Evolutionary conservation across 1,140 invertebrate genomes (phyloP), one percentile per base, ranked within the genome.

Genomic region (Portunus trituberculatus): DNA sequence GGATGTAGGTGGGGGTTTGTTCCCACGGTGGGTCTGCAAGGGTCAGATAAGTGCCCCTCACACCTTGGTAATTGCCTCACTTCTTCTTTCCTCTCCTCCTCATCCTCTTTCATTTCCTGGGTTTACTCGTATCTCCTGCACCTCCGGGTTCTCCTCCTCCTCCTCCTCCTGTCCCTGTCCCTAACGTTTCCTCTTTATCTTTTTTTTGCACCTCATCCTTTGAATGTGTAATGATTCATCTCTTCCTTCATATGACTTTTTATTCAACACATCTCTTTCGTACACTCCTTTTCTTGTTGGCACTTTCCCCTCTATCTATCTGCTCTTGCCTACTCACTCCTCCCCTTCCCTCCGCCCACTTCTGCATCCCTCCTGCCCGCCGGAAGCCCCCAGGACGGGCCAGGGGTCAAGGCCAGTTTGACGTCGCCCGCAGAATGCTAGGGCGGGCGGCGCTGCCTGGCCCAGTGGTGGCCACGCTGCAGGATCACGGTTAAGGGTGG

Each of bases 31-130:
- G 86, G 86, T 7, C n/a, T 31, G 86, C 86, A 46, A 12, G 31
- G 31, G 86, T 87, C 12, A 32, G 28, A 4, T 32, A 87, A 39
- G 12, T 16, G 39, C 86, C n/a, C 86, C 86, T 87, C 86, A 39
- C 86, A 39, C 86, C 86, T 87, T 28, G 12, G 12, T 31, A 32
- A 32, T 87, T 25, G n/a, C 86, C n/a, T 84, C 83, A 4, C 83
- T 84, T 32, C 83, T 28, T 87, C 31, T n/a, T 46, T 39, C 14
- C 31, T 25, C 86, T 46, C 14, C 86, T 87, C 31, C n/a, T 32
- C 39, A 10, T 87, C 86, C 86, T 87, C 86, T 28, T 46, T 46
- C 39, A 32, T 87, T 87, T 87, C 86, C 86, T 87, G 31, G 31
- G 14, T 46, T 46, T 87, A 25, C 76, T 28, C 76, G 20, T 82